Conservation (phyloP, 2,888 invertebrate genomes). For the Quadroppia sp. region DNA sequence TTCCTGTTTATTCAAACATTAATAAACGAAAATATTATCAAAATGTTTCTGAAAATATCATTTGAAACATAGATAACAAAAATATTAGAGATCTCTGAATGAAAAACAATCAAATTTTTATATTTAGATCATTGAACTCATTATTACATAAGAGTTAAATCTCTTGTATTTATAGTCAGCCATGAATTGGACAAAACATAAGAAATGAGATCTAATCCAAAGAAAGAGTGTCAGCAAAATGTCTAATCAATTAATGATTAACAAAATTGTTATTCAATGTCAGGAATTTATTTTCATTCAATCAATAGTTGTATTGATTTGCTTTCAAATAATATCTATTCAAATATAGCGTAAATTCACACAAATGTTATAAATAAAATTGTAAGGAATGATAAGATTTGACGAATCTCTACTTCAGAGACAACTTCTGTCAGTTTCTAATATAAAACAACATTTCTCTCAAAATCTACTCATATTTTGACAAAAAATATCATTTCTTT, state of each 20-base stretch:
- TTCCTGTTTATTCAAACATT: too few species aligned
- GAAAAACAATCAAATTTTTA: too few species aligned
- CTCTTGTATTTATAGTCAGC: too few species aligned
- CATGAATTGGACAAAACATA: too few species aligned
- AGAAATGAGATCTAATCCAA: background rate
- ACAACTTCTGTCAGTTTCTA: conserved; percentile 4
- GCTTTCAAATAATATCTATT: background rate
- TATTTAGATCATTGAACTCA: too few species aligned
- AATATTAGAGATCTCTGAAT: too few species aligned
- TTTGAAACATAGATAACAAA: too few species aligned
- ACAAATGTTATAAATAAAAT: background rate
- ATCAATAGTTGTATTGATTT: background rate
- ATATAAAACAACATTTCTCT: background rate
- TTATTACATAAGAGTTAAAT: too few species aligned
- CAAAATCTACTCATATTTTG: background rate
- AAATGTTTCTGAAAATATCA: too few species aligned
- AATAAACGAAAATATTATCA: too few species aligned
- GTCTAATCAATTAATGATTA: background rate
- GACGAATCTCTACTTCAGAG: conserved; percentile 3
- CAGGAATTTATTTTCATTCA: background rate
- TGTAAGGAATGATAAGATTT: background rate
- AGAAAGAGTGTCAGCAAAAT: background rate
- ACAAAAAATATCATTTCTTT: background rate
- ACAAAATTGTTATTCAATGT: background rate
- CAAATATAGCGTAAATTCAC: background rate